Conservation (phyloP, 2,797 vertebrate genomes). For the Sebastiscus albofasciatus region DNA sequence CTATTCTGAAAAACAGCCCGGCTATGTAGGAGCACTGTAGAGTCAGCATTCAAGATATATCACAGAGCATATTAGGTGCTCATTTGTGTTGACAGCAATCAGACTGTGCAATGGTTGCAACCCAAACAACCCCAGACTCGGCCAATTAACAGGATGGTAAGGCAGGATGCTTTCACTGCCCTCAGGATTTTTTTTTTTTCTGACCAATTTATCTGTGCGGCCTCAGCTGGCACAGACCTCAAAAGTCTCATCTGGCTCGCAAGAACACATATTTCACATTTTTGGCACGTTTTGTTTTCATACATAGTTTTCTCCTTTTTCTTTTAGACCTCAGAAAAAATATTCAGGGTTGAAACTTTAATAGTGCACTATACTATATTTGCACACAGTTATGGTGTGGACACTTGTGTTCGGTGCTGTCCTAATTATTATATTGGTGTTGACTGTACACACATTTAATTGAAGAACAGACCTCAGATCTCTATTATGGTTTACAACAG, state of each 20-base stretch:
- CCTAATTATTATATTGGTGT: not conserved
- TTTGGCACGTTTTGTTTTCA: constrained; percentile 7
- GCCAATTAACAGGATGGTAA: constrained; percentile 53
- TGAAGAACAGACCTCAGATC: not conserved
- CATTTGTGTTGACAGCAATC: constrained; percentile 62
- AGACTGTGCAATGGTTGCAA: constrained; percentile 29
- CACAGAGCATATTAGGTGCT: constrained; percentile 43
- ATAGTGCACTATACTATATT: not conserved
- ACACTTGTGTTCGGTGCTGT: not conserved
- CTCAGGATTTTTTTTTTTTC: constrained; percentile 21
- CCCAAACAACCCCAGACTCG: constrained; percentile 31
- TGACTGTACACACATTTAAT: not conserved
- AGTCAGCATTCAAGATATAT: constrained; percentile 28
- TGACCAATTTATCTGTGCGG: constrained; percentile 8
- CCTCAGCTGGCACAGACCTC: constrained; percentile 16
- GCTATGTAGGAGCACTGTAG: not conserved
- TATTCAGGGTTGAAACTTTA: not conserved
- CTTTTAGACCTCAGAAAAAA: not conserved
- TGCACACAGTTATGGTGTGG: not conserved
- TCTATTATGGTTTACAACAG: not conserved
- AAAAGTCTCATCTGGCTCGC: not conserved
- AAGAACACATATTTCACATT: not conserved
- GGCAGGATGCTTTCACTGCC: constrained; percentile 36
- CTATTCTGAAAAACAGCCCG: constrained; percentile 7
- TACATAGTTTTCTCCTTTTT: not conserved